Percentiles rank a stretch among this genome's conserved stretches.
These are phyloP conservation scores for Hyla sarda DNA, from an alignment of 2,113 vertebrate genomes.

Conservation along the genomic window DNA sequence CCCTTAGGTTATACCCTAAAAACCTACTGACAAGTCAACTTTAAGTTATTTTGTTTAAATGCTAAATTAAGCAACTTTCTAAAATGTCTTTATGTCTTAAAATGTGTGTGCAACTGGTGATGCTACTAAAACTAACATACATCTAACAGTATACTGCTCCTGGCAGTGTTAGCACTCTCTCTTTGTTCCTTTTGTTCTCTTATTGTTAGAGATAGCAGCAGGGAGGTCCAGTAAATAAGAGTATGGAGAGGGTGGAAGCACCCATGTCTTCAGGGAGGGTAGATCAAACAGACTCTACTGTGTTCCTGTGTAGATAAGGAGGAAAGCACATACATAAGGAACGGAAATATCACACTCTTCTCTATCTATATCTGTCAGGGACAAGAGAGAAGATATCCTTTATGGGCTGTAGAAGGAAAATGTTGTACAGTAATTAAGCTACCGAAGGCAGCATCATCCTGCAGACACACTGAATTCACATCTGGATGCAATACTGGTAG, in stretches of 20 bases:
- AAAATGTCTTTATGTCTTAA: neutral
- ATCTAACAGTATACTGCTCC: neutral
- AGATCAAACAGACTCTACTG: neutral
- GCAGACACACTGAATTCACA: too few relatives aligned
- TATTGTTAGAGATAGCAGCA: neutral
- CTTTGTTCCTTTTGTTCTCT: too few relatives aligned
- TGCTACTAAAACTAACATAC: neutral
- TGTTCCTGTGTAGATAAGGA: neutral
- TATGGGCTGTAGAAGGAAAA: too few relatives aligned
- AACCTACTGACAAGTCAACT: too few relatives aligned
- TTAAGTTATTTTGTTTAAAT: neutral
- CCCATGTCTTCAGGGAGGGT: neutral
- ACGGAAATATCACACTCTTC: neutral
- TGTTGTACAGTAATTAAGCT: too few relatives aligned
- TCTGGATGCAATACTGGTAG: too few relatives aligned
- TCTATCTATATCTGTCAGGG: too few relatives aligned
- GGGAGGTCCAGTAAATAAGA: neutral
- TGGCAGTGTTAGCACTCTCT: neutral
- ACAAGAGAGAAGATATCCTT: too few relatives aligned
- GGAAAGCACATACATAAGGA: neutral
- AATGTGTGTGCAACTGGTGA: neutral
- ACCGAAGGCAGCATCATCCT: too few relatives aligned
- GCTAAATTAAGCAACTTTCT: neutral
- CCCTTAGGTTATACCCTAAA: too few relatives aligned
- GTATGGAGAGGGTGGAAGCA: neutral